A percentile compares a stretch with the other conserved stretches of the same genome.
Evolutionary conservation across 53 echinoderm and acorn worm genomes (phyloP).

Genomic region (Arbacia lixula): DNA sequence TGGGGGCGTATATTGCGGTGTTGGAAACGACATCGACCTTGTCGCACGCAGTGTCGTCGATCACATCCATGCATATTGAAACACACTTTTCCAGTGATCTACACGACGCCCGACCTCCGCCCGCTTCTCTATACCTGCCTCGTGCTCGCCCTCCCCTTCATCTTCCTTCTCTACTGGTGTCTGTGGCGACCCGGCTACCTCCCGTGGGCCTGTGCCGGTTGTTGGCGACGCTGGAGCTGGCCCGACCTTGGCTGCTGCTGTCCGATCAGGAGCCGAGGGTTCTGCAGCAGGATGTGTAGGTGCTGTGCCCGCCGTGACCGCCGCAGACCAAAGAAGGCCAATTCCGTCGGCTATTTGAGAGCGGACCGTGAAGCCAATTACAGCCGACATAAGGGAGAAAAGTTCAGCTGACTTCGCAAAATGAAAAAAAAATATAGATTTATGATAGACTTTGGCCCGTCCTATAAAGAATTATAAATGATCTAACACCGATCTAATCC

Average conservation of each 20-base stretch:
- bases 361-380: neutral
- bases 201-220: constrained; percentile 58
- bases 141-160: constrained; percentile 27
- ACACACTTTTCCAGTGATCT: constrained; percentile 57
- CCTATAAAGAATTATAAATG: no score
- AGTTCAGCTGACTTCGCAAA: no score
- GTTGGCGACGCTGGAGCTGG: constrained; percentile 44
- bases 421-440: neutral
- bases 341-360: constrained; percentile 23
- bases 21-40: no score
- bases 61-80: no score
- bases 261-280: constrained; percentile 46
- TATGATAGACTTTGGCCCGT: no score
- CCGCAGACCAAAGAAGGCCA: constrained; percentile 19
- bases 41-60: no score
- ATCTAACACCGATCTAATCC: no score
- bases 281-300: constrained; percentile 53
- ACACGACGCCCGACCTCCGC: constrained; percentile 51
- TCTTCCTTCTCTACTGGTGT: constrained; percentile 69
- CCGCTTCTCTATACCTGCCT: constrained; percentile 14
- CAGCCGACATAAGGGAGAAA: no score
- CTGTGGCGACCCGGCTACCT: constrained; percentile 76
- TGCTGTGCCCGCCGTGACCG: constrained; percentile 19
- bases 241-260: constrained; percentile 57
- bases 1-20: no score